phyloP scores from a whole-genome alignment of 2,113 vertebrate genomes.

The Tupaia chinensis region DNA sequence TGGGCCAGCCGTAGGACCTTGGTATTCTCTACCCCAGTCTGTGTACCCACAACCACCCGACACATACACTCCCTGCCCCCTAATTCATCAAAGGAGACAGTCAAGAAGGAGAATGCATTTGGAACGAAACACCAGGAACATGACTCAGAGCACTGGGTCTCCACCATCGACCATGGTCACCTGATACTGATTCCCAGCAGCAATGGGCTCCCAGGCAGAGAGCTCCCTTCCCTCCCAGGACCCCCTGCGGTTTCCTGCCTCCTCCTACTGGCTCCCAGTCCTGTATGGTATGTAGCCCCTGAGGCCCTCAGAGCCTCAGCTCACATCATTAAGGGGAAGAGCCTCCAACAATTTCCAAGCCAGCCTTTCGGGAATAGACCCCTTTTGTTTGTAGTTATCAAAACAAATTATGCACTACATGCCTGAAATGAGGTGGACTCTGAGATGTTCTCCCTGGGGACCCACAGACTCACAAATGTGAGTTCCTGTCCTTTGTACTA shows the following conservation, averaged over 20 bases:
- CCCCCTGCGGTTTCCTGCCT: no score
- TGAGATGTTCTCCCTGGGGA: neutral
- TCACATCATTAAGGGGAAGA: slow-evolving; percentile 23
- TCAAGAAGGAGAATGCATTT: neutral
- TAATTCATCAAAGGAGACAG: neutral
- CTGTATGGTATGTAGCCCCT: neutral
- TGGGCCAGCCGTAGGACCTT: neutral
- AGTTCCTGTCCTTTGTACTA: slow-evolving; percentile 30
- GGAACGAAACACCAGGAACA: neutral
- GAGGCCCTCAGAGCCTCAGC: neutral
- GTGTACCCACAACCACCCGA: neutral
- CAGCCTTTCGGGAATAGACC: slow-evolving; percentile 52
- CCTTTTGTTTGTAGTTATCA: slow-evolving; percentile 73
- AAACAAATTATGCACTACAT: slow-evolving; percentile 68
- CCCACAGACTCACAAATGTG: neutral
- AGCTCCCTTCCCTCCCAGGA: fast-evolving
- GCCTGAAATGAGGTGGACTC: slow-evolving; percentile 53
- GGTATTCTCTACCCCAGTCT: neutral
- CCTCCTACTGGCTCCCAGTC: no score
- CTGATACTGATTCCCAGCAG: neutral
- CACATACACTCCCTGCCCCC: fast-evolving
- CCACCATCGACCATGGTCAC: neutral
- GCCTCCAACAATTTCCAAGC: slow-evolving; percentile 44
- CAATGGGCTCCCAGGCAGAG: neutral
- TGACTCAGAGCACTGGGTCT: neutral